Evolutionary conservation across 2,113 vertebrate genomes (phyloP), one percentile per base, ranked within the genome.

Genomic region (Tragelaphus scriptus): DNA sequence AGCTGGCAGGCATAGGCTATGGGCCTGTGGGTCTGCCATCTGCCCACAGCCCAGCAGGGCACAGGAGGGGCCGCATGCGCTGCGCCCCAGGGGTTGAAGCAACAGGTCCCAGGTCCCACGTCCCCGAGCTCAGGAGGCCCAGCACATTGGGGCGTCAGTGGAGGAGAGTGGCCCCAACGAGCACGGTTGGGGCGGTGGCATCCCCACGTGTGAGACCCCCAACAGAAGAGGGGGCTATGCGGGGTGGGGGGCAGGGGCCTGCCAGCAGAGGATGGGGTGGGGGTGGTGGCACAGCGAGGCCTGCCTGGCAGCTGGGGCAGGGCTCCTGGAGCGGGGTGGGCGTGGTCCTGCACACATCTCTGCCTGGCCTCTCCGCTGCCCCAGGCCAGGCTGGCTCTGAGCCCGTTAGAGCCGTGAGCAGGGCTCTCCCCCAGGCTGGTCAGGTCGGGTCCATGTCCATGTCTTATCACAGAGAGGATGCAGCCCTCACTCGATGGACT

Each of bases 371-470:
- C 79, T 21, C 16, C 0, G 0, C 30, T 32, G 79, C 17, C 79
- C 47, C 5, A 4, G 79, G 47, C 79, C 4, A 1, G 49, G 30
- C 49, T 10, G 6, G 79, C 28, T 12, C 28, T 21, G 49, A 21
- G 49, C 28, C 49, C 9, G 1, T 51, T 10, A 32, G 16, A 51
- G 79, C 15, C 1, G 16, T 23, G 17, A 23, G 49, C 26, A n/a
- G 30, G 30, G 49, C 17, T 21, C 51, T 32, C 80, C 19, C 17
- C 6, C 5, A 21, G 30, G 5, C 80, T 0, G 0, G 80, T 7
- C 79, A 3, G 30, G 16, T n/a, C 5, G 1, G 30, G 5, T 7
- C 28, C 10, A 3, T 0, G 3, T 6, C 17, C 28, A 3, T 17
- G 12, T 13, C 49, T 32, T 32, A 32, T 53, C 30, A 11, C 79